Conservation (phyloP, 1,140 invertebrate species). For the Doryteuthis pealeii region DNA sequence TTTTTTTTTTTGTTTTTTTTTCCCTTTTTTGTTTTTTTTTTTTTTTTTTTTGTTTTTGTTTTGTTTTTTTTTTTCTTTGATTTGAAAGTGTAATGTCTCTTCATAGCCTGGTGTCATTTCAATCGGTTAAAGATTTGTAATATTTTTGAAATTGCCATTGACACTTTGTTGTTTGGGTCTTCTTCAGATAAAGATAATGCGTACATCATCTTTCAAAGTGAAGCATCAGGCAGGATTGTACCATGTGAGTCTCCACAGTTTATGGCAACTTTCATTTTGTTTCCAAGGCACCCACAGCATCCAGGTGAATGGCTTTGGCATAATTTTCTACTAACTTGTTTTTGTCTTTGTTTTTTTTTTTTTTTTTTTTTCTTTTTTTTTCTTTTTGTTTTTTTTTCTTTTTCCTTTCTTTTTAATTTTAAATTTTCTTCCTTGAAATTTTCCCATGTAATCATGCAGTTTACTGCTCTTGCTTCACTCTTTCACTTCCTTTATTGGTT, state of each 20-base stretch:
- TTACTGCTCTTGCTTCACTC: too few species aligned
- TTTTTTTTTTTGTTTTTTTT: too few species aligned
- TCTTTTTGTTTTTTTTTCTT: too few species aligned
- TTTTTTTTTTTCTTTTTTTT: too few species aligned
- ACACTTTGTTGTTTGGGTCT: conserved; percentile 11
- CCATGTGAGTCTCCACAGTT: conserved; percentile 9
- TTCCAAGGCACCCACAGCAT: conserved; percentile 8
- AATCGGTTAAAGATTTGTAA: background rate
- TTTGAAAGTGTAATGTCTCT: background rate
- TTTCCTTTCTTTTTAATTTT: too few species aligned
- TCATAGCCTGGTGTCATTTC: conserved; percentile 4
- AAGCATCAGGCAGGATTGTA: conserved; percentile 8
- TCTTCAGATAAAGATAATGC: conserved; percentile 8
- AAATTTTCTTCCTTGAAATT: too few species aligned
- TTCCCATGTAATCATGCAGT: too few species aligned
- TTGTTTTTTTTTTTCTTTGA: background rate
- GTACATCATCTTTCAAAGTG: conserved; percentile 8
- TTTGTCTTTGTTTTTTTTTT: too few species aligned
- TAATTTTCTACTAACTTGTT: too few species aligned
- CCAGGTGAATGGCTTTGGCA: background rate
- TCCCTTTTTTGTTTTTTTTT: conserved; percentile 1
- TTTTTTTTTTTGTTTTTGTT: background rate
- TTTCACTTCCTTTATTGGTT: too few species aligned
- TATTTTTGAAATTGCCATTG: conserved; percentile 7
- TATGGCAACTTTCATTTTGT: conserved; percentile 6